These are phyloP conservation scores for Hipposideros larvatus DNA, from an alignment of 2,797 vertebrate species.

Conservation along the genomic window DNA sequence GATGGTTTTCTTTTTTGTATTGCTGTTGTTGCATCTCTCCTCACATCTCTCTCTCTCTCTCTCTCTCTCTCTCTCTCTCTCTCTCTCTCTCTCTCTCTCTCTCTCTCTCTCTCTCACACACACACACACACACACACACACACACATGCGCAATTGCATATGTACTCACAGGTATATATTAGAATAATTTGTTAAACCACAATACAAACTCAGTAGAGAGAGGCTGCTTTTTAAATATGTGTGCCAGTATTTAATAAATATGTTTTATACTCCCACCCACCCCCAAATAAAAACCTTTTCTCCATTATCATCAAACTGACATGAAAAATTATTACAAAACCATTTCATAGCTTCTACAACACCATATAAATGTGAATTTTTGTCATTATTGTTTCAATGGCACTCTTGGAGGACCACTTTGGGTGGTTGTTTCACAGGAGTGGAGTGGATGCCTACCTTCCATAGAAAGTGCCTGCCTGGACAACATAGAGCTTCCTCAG, in stretches of 20 bases:
- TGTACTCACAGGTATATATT: neutral
- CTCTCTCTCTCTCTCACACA: too few relatives aligned
- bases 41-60: neutral
- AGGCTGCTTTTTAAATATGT: neutral
- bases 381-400: neutral
- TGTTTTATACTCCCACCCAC: neutral
- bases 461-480: neutral
- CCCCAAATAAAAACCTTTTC: neutral
- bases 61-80: too few relatives aligned
- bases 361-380: neutral
- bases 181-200: neutral
- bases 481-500: neutral
- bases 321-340: neutral
- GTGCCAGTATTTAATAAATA: neutral
- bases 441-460: neutral
- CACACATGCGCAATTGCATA: too few relatives aligned
- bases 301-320: neutral
- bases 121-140: too few relatives aligned
- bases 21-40: neutral
- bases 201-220: neutral
- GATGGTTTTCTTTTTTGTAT: neutral
- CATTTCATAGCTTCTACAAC: neutral
- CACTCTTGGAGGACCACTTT: neutral
- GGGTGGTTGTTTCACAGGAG: neutral
- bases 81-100: too few relatives aligned